Percentiles rank a stretch among this genome's conserved stretches.
These are phyloP conservation scores for Oscheius onirici DNA, from an alignment of 2,888 invertebrate genomes.

Conservation along the genomic window DNA sequence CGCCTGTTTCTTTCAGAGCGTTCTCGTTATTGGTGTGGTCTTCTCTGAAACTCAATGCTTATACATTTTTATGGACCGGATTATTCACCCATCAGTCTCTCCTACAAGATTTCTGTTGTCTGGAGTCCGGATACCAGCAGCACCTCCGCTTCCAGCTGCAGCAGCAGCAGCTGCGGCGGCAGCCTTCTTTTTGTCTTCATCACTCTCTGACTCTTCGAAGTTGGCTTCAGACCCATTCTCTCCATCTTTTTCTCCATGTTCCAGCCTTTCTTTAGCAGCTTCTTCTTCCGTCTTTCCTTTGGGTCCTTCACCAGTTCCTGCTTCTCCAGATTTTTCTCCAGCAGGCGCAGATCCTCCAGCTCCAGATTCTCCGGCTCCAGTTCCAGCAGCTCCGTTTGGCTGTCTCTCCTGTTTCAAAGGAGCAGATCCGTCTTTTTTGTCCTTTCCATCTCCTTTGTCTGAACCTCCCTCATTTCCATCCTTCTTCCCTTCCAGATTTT, in stretches of 20 bases:
- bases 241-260: not conserved
- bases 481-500: not conserved
- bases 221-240: not conserved
- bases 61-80: not conserved
- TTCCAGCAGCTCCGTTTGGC: not conserved
- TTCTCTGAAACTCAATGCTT: not conserved
- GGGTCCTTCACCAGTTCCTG: not conserved
- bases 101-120: too few relatives aligned
- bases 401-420: not conserved
- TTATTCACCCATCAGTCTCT: too few relatives aligned
- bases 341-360: conserved; percentile 14
- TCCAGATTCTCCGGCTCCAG: conserved; percentile 9
- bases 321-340: not conserved
- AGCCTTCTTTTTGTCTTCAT: not conserved
- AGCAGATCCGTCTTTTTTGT: not conserved
- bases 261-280: too few relatives aligned
- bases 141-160: not conserved
- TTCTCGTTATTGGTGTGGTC: too few relatives aligned
- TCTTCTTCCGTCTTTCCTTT: not conserved
- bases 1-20: too few relatives aligned
- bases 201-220: not conserved
- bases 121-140: not conserved
- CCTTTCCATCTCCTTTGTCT: not conserved
- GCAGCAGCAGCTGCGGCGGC: conserved; percentile 7
- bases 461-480: not conserved